Conservation (phyloP, 2,113 vertebrate genomes). For the Petrocephalus microphthalmus region DNA sequence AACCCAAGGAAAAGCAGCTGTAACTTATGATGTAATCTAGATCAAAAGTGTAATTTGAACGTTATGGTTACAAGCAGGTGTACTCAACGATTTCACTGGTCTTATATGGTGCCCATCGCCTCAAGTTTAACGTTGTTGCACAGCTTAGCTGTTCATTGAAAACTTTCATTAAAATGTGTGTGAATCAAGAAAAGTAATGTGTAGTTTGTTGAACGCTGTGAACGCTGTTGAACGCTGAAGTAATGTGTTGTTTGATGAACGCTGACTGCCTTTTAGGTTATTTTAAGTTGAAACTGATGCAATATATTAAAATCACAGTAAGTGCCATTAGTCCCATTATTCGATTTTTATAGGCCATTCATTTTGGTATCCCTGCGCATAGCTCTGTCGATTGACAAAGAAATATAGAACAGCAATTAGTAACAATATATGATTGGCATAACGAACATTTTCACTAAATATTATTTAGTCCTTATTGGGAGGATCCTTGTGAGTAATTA, state of each 20-base stretch:
- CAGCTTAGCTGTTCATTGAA: neutral
- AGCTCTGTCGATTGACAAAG: neutral
- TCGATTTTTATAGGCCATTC: neutral
- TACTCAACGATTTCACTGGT: neutral
- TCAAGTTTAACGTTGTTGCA: neutral
- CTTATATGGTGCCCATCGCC: neutral
- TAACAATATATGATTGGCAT: neutral
- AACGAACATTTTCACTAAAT: neutral
- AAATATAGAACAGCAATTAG: neutral
- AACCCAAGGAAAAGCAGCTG: neutral
- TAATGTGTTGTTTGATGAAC: neutral
- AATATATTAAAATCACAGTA: neutral
- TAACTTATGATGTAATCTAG: neutral
- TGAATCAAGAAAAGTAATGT: neutral
- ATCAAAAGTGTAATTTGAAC: neutral
- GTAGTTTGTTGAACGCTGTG: neutral
- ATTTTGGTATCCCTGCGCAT: neutral
- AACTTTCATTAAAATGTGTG: neutral
- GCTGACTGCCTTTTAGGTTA: neutral
- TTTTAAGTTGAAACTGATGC: neutral
- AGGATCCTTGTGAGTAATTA: neutral
- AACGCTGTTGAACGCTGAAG: too few relatives aligned
- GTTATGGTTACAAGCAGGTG: neutral
- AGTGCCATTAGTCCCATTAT: neutral
- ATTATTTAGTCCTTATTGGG: neutral